Conservation (phyloP, 2,113 vertebrate genomes). For the Formicarius rufipectus region DNA sequence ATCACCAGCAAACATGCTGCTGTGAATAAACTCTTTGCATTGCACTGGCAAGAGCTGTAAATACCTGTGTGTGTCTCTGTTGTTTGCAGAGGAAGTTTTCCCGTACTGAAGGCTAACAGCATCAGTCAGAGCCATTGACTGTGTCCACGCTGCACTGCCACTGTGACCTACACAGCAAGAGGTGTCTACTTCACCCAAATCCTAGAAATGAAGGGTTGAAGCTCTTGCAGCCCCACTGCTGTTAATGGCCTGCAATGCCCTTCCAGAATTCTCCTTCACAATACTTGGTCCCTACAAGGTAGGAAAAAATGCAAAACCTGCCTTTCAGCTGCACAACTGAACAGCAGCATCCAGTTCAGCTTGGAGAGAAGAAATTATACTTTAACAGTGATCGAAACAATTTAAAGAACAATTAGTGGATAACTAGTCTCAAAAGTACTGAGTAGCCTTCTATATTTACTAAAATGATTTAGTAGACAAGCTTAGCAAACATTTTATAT, state of each 20-base stretch:
- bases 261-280: not conserved
- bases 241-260: not conserved
- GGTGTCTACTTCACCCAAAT: rapidly evolving
- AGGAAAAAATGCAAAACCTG: not conserved
- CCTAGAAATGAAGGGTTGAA: not conserved
- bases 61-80: rapidly evolving
- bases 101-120: not conserved
- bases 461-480: not conserved
- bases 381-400: not conserved
- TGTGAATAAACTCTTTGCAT: not conserved
- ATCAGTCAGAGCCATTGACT: not conserved
- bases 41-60: not conserved
- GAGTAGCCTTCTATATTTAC: not conserved
- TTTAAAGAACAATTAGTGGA: not conserved
- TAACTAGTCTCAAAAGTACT: not conserved
- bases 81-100: not conserved
- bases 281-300: not conserved
- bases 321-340: not conserved
- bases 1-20: not conserved
- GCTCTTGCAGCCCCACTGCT: not conserved
- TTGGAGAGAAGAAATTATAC: not conserved
- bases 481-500: not conserved
- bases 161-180: not conserved
- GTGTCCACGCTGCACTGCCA: not conserved
- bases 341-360: not conserved